Conservation (phyloP, 1,140 invertebrate species). For the Bombus polaris region DNA sequence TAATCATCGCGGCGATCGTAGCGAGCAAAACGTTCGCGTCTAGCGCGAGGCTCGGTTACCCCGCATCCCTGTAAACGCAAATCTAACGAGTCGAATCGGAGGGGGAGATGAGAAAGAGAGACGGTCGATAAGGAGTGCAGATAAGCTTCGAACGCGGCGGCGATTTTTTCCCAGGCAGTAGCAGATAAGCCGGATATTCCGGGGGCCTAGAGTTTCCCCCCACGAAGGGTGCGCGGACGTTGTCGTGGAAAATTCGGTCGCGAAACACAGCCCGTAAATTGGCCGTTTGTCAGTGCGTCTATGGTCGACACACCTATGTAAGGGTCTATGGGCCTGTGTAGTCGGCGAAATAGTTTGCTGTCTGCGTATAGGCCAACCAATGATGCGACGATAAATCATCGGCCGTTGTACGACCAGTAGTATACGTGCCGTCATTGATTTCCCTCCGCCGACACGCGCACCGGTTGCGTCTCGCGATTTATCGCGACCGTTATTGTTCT, state of each 20-base stretch:
- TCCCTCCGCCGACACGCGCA: slow-evolving; percentile 13
- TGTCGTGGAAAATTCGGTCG: background rate
- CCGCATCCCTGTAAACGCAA: slow-evolving; percentile 40
- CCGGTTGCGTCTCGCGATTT: slow-evolving; percentile 22
- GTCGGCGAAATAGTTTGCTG: background rate
- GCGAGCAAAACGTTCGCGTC: slow-evolving; percentile 10
- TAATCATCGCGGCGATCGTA: slow-evolving; percentile 53
- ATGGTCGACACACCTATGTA: background rate
- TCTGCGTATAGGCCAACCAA: background rate
- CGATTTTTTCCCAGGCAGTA: slow-evolving; percentile 4
- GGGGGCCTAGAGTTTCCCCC: background rate
- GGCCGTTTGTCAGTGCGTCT: slow-evolving; percentile 8
- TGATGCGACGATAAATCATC: slow-evolving; percentile 43
- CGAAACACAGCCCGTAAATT: background rate
- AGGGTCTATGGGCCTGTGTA: background rate
- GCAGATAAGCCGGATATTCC: slow-evolving; percentile 24
- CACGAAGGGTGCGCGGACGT: background rate
- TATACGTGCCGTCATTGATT: slow-evolving; percentile 23
- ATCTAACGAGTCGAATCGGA: slow-evolving; percentile 45
- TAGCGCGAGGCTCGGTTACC: slow-evolving; percentile 38
- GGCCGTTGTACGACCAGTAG: background rate
- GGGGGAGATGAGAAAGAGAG: background rate
- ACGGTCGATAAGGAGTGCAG: slow-evolving; percentile 1
- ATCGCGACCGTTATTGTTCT: slow-evolving; percentile 20
- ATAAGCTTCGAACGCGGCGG: slow-evolving; percentile 17